A percentile compares a stretch with the other conserved stretches of the same genome.
phyloP scores from a whole-genome alignment of 2,888 invertebrate genomes.

The Thera britannica region DNA sequence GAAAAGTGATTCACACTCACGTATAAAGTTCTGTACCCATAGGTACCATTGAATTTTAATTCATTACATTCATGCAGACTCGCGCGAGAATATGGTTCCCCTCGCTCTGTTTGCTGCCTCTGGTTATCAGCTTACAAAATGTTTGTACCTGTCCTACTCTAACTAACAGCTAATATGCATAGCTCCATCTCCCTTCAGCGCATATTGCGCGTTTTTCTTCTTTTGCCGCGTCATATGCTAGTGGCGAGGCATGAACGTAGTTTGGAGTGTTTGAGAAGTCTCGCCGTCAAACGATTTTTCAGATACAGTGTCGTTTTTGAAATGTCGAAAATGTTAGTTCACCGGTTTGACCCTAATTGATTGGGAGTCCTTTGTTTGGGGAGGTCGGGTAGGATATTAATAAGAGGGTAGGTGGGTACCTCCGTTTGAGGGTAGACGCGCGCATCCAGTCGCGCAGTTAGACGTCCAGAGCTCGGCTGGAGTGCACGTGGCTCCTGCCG shows the following conservation, averaged over 20 bases:
- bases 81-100: conserved; percentile 83
- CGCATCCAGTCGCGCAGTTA: conserved; percentile 79
- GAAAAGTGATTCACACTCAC: conserved; percentile 66
- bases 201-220: conserved; percentile 84
- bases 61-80: conserved; percentile 82
- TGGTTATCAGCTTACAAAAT: conserved; percentile 85
- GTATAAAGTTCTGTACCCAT: conserved; percentile 58
- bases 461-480: conserved; percentile 60
- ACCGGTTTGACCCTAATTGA: conserved; percentile 69
- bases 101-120: conserved; percentile 80
- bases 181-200: conserved; percentile 72
- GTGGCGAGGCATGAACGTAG: conserved; percentile 70
- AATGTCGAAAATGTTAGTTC: conserved; percentile 47
- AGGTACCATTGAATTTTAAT: conserved; percentile 78
- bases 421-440: conserved; percentile 65
- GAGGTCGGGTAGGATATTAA: conserved; percentile 70
- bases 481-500: conserved; percentile 69
- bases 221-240: conserved; percentile 82
- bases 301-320: conserved; percentile 45
- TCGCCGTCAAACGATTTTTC: conserved; percentile 56
- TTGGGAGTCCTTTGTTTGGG: conserved; percentile 77
- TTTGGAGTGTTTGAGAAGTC: conserved; percentile 66
- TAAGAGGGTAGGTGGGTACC: conserved; percentile 66
- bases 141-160: conserved; percentile 75
- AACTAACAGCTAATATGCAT: conserved; percentile 66